Evolutionary conservation across 1,140 invertebrate genomes (phyloP).

Genomic region (Apis florea): DNA sequence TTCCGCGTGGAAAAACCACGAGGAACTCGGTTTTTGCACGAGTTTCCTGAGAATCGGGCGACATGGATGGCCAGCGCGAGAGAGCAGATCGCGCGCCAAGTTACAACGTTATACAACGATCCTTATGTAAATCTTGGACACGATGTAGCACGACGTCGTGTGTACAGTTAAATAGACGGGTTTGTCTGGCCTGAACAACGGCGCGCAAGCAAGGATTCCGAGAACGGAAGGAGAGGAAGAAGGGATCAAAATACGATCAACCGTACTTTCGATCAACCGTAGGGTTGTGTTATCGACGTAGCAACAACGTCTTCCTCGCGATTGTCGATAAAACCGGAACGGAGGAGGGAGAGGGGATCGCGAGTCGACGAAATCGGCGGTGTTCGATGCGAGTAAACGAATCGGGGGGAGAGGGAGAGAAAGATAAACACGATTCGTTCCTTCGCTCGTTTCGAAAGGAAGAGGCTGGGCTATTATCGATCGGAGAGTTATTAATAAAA

Average conservation of each 20-base stretch:
- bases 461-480: background rate
- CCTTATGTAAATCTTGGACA: slow-evolving; percentile 15
- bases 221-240: background rate
- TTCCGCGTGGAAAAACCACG: background rate
- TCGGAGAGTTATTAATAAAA: background rate
- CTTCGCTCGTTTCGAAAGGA: too few relatives aligned
- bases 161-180: background rate
- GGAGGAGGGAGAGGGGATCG: too few relatives aligned
- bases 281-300: too few relatives aligned
- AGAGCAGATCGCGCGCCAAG: slow-evolving; percentile 29
- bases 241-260: slow-evolving; percentile 47
- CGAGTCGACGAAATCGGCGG: too few relatives aligned
- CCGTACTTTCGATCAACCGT: too few relatives aligned
- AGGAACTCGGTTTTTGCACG: background rate
- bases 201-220: background rate
- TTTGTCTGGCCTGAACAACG: background rate
- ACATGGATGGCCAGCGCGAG: slow-evolving; percentile 51
- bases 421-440: too few relatives aligned
- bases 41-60: slow-evolving; percentile 37
- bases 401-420: too few relatives aligned
- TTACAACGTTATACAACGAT: slow-evolving; percentile 39
- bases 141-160: background rate
- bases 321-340: too few relatives aligned
- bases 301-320: too few relatives aligned
- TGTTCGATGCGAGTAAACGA: too few relatives aligned